A percentile compares a stretch with the other conserved stretches of the same genome.
phyloP scores from a whole-genome alignment of 2,888 invertebrate species.

The Sialis lutaria region DNA sequence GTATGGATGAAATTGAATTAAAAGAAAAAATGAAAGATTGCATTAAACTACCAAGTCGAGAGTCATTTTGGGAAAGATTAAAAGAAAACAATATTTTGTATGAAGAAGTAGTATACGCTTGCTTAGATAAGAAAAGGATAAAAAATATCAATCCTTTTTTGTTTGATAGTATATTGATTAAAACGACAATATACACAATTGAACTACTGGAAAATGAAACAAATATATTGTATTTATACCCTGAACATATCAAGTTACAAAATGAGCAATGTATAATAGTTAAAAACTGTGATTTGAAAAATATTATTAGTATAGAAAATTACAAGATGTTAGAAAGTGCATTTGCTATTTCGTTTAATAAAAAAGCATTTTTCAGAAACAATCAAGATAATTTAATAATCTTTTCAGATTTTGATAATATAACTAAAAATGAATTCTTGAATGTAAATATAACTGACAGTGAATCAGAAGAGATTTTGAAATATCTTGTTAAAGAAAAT shows the following conservation, averaged over 20 bases:
- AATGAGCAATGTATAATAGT: slow-evolving; percentile 1
- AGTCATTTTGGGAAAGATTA: slow-evolving; percentile 10
- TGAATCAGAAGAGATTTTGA: slow-evolving; percentile 8
- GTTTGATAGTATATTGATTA: neutral
- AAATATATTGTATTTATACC: neutral
- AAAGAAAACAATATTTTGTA: slow-evolving; percentile 5
- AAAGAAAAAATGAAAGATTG: slow-evolving; percentile 4
- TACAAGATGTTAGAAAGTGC: slow-evolving; percentile 7
- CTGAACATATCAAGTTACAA: neutral
- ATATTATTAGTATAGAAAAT: slow-evolving; percentile 1
- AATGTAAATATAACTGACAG: slow-evolving; percentile 5
- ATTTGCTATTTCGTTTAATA: slow-evolving; percentile 7
- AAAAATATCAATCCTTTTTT: slow-evolving; percentile 6
- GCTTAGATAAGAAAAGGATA: slow-evolving; percentile 7
- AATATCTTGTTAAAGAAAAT: slow-evolving; percentile 5
- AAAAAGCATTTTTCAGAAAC: slow-evolving; percentile 7
- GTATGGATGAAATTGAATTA: slow-evolving; percentile 5
- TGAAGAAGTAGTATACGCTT: slow-evolving; percentile 8
- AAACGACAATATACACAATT: slow-evolving; percentile 2
- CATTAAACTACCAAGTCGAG: slow-evolving; percentile 8
- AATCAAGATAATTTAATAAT: slow-evolving; percentile 3
- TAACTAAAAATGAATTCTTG: slow-evolving; percentile 9
- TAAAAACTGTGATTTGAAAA: slow-evolving; percentile 2
- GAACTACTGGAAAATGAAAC: neutral
- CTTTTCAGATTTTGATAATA: slow-evolving; percentile 9